Percentiles rank a stretch among this genome's conserved stretches.
These are phyloP conservation scores for Gadopsis bispinosus DNA, from an alignment of 2,797 vertebrate species.

Conservation along the genomic window DNA sequence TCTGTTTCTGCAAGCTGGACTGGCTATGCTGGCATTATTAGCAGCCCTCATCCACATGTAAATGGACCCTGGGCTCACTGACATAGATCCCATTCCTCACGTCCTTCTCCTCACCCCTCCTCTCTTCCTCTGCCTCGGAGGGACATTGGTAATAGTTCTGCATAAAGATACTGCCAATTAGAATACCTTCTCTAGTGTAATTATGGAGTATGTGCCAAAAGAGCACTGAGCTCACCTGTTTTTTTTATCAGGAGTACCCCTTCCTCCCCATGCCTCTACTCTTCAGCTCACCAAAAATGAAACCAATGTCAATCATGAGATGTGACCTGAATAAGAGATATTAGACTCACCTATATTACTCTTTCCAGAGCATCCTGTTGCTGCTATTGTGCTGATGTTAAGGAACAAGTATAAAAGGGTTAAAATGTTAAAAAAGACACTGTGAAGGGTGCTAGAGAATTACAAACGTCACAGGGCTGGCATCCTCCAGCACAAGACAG, in stretches of 20 bases:
- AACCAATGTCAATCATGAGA: slow-evolving; percentile 36
- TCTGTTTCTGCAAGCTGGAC: slow-evolving; percentile 42
- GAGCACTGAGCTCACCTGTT: slow-evolving; percentile 67
- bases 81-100: slow-evolving; percentile 64
- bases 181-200: slow-evolving; percentile 80
- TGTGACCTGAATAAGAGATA: slow-evolving; percentile 21
- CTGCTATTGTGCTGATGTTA: slow-evolving; percentile 34
- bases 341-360: slow-evolving; percentile 39
- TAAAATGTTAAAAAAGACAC: neutral
- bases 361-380: slow-evolving; percentile 12
- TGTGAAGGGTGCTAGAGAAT: slow-evolving; percentile 23
- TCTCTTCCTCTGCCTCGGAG: slow-evolving; percentile 73
- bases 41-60: slow-evolving; percentile 71
- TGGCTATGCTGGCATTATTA: slow-evolving; percentile 64
- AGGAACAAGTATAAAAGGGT: slow-evolving; percentile 20
- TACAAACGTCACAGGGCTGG: slow-evolving; percentile 22
- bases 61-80: slow-evolving; percentile 73
- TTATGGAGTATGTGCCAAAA: slow-evolving; percentile 77
- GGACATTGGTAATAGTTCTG: slow-evolving; percentile 84
- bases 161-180: slow-evolving; percentile 86
- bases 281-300: slow-evolving; percentile 37
- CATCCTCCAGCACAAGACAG: slow-evolving; percentile 15
- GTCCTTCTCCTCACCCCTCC: slow-evolving; percentile 41
- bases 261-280: slow-evolving; percentile 18
- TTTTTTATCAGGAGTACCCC: slow-evolving; percentile 67